These are phyloP conservation scores for Sebastes variabilis DNA, from an alignment of 2,797 vertebrate species.

Conservation along the genomic window DNA sequence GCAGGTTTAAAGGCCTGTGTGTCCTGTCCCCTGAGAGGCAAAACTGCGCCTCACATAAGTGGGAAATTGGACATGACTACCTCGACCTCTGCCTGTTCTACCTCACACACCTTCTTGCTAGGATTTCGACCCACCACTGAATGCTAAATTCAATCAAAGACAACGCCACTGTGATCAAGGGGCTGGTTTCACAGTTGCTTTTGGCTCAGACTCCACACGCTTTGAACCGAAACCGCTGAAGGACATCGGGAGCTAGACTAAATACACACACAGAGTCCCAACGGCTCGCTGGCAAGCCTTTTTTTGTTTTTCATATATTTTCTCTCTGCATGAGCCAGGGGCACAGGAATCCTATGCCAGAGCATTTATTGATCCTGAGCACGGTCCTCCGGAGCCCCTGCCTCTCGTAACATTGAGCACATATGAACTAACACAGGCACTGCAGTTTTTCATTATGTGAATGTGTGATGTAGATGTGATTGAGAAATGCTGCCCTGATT, in stretches of 20 bases:
- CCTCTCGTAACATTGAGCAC: conserved; percentile 48
- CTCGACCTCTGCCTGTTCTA: conserved; percentile 11
- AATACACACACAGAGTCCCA: conserved; percentile 45
- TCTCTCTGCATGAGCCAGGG: conserved; percentile 49
- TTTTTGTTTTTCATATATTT: conserved; percentile 50
- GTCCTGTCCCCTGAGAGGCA: neutral
- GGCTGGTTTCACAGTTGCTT: conserved; percentile 54
- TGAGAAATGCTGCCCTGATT: conserved; percentile 29
- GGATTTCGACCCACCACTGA: conserved; percentile 28
- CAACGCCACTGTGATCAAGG: conserved; percentile 55
- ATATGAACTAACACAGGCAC: conserved; percentile 57
- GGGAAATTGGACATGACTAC: conserved; percentile 30
- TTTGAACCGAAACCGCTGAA: conserved; percentile 51
- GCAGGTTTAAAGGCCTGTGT: neutral
- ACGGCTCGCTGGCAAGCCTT: conserved; percentile 30
- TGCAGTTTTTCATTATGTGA: conserved; percentile 65
- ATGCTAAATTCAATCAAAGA: conserved; percentile 55
- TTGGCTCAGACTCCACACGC: conserved; percentile 45
- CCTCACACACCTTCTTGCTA: conserved; percentile 41
- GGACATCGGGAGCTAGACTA: conserved; percentile 47
- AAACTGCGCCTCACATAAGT: neutral
- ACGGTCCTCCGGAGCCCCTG: conserved; percentile 46
- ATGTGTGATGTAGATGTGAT: conserved; percentile 51
- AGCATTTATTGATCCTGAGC: conserved; percentile 64
- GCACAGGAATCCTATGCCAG: conserved; percentile 31